These are phyloP conservation scores for Drosophila bocqueti DNA, from an alignment of 1,140 invertebrate genomes.

Conservation along the genomic window DNA sequence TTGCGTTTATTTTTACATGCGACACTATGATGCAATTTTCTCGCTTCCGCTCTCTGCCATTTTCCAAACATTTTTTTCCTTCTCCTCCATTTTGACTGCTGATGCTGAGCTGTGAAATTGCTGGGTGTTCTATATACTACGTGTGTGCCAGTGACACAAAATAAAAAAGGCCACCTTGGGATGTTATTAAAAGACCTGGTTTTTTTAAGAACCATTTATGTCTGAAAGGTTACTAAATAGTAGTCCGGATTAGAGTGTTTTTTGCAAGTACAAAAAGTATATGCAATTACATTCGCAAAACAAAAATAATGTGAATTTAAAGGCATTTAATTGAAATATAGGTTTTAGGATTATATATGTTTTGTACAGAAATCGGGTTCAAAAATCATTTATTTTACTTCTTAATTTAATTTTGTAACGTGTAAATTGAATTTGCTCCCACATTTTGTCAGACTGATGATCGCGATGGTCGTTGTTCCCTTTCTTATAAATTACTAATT, in stretches of 20 bases:
- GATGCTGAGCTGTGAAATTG: constrained; percentile 76
- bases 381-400: too few species aligned
- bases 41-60: constrained; percentile 66
- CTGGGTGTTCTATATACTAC: constrained; percentile 31
- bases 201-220: constrained; percentile 1
- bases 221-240: constrained; percentile 16
- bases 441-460: too few species aligned
- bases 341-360: too few species aligned
- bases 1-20: constrained; percentile 79
- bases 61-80: constrained; percentile 33
- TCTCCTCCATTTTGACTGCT: constrained; percentile 24
- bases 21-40: constrained; percentile 82
- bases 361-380: too few species aligned
- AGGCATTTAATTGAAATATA: too few species aligned
- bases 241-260: neutral
- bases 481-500: too few species aligned
- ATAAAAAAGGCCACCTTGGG: constrained; percentile 8
- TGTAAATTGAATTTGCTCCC: too few species aligned
- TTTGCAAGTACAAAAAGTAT: neutral
- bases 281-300: neutral
- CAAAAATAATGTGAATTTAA: too few species aligned
- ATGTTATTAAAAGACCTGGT: constrained; percentile 36
- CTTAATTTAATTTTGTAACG: too few species aligned
- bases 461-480: too few species aligned
- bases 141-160: constrained; percentile 20